Conservation (phyloP, 1,140 invertebrate genomes). For the Laupala kohalensis region DNA sequence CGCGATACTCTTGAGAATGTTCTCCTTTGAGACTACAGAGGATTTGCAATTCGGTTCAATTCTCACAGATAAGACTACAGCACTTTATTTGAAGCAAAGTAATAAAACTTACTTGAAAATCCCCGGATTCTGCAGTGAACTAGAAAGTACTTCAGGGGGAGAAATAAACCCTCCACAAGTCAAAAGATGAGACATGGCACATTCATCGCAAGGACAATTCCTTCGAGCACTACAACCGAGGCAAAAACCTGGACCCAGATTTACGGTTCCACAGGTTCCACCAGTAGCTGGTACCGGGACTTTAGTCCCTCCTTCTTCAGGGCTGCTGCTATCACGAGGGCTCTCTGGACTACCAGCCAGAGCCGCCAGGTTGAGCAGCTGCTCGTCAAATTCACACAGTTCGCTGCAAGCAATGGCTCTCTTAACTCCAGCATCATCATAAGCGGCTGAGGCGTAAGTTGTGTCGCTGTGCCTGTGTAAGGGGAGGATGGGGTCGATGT, state of each 20-base stretch:
- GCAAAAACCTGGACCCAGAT: conserved; percentile 5
- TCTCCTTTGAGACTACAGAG: conserved; percentile 10
- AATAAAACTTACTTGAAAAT: too few relatives aligned
- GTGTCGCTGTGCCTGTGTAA: neutral
- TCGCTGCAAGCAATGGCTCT: conserved; percentile 5
- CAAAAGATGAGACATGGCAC: conserved; percentile 18
- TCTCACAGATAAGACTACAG: too few relatives aligned
- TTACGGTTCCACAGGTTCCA: neutral
- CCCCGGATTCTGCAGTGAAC: neutral
- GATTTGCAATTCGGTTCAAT: too few relatives aligned
- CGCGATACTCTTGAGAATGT: conserved; percentile 2
- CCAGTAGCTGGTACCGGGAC: neutral
- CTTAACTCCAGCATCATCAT: neutral
- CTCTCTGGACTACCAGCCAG: conserved; percentile 11
- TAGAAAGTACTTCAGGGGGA: neutral
- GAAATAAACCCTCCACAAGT: conserved; percentile 15
- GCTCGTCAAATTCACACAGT: conserved; percentile 13
- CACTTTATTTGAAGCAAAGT: too few relatives aligned
- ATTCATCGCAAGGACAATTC: conserved; percentile 21
- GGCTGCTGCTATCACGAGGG: neutral
- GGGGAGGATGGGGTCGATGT: neutral
- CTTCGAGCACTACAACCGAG: conserved; percentile 14
- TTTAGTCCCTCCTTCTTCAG: neutral
- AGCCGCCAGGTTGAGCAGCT: conserved; percentile 16
- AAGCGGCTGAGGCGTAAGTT: neutral